Conservation (phyloP, 2,888 invertebrate species). For the Keiferia lycopersicella region DNA sequence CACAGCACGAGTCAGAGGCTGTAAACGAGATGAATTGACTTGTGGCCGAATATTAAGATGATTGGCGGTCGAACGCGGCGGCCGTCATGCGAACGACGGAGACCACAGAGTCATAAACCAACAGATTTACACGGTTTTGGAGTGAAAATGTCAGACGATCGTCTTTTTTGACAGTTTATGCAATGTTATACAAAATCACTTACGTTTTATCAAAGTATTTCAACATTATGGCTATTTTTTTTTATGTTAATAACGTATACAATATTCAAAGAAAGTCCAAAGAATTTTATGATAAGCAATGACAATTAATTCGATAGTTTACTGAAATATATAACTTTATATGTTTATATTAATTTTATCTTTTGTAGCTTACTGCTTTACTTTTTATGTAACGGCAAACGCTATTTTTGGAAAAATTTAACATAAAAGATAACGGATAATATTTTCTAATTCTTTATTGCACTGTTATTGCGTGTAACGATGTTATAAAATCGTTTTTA, state of each 20-base stretch:
- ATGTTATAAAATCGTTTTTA: conserved; percentile 15
- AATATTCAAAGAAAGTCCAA: no score
- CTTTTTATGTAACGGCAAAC: not conserved
- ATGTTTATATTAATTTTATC: not conserved
- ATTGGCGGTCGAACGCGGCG: conserved; percentile 17
- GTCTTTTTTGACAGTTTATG: no score
- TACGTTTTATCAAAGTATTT: no score
- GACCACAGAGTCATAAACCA: conserved; percentile 10
- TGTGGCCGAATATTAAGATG: conserved; percentile 17
- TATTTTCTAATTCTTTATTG: conserved; percentile 15
- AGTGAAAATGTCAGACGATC: not conserved
- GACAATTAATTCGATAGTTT: not conserved
- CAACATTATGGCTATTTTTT: no score
- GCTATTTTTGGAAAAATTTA: not conserved
- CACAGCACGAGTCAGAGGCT: conserved; percentile 39
- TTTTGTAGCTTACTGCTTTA: no score
- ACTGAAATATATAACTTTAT: not conserved
- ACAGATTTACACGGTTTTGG: not conserved
- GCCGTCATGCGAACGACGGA: conserved; percentile 5
- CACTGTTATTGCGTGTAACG: not conserved
- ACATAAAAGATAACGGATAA: not conserved
- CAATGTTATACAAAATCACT: no score
- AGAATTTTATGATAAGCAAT: no score
- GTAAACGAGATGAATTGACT: conserved; percentile 58
- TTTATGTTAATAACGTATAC: no score